Percentiles rank a stretch among this genome's conserved stretches.
Conservation (phyloP, 2,797 vertebrate species). For the Pagetopsis macropterus region DNA sequence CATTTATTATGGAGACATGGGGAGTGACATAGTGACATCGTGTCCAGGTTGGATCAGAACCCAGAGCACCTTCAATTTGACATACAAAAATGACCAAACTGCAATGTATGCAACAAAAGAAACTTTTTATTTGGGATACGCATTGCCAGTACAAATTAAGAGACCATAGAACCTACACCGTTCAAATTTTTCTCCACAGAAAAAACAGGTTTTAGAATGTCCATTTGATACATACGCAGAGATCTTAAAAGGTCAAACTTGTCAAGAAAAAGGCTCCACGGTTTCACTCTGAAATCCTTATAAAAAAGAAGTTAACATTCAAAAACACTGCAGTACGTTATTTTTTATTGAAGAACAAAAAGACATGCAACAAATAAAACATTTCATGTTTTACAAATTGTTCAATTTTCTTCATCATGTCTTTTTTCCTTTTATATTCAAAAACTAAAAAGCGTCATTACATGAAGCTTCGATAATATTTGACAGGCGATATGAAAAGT, state of each 20-base stretch:
- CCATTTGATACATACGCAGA: constrained; percentile 87
- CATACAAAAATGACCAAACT: constrained; percentile 55
- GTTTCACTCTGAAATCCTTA: constrained; percentile 83
- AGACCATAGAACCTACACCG: constrained; percentile 93
- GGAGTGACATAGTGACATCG: too few species aligned
- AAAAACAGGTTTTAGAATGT: constrained; percentile 85
- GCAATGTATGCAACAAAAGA: constrained; percentile 90
- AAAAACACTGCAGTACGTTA: constrained; percentile 87
- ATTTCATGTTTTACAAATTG: constrained; percentile 88
- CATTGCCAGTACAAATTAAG: constrained; percentile 97
- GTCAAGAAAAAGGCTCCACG: constrained; percentile 85
- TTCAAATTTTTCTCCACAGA: constrained; percentile 90
- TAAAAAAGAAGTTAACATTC: constrained; percentile 86
- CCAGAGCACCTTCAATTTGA: background rate
- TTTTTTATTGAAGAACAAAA: constrained; percentile 90
- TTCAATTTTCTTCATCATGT: constrained; percentile 72
- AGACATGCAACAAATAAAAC: constrained; percentile 90
- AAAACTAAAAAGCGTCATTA: constrained; percentile 87
- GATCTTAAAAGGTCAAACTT: constrained; percentile 90
- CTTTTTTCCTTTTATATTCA: constrained; percentile 77
- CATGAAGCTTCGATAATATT: constrained; percentile 83
- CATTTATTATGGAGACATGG: too few species aligned
- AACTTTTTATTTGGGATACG: constrained; percentile 96
- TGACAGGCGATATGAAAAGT: constrained; percentile 81
- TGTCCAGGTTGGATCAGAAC: too few species aligned